A percentile compares a stretch with the other conserved stretches of the same genome.
These are phyloP conservation scores for Perca schrenkii DNA, from an alignment of 2,113 vertebrate species.

Conservation along the genomic window DNA sequence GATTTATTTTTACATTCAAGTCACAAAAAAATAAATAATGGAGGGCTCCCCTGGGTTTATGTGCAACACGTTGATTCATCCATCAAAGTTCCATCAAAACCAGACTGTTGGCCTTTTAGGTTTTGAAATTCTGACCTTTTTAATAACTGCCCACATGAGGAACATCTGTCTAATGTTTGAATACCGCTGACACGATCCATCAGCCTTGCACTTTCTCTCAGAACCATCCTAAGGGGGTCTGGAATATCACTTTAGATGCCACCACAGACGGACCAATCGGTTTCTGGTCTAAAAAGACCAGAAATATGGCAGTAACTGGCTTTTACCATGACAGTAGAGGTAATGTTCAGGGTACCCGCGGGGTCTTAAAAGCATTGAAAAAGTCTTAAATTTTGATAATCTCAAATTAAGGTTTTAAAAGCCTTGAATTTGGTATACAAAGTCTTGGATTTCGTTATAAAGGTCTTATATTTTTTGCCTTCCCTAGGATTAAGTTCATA, in stretches of 20 bases:
- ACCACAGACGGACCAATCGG: not conserved
- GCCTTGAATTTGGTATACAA: too few relatives aligned
- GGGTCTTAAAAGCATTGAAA: too few relatives aligned
- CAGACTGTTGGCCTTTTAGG: constrained; percentile 49
- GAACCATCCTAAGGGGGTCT: constrained; percentile 5
- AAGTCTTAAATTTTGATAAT: too few relatives aligned
- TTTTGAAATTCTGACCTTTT: constrained; percentile 63
- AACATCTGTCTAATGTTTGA: constrained; percentile 43
- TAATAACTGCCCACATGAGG: constrained; percentile 36
- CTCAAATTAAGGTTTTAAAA: too few relatives aligned
- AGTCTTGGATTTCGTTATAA: too few relatives aligned
- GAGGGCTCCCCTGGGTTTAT: constrained; percentile 7
- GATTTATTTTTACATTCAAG: constrained; percentile 11
- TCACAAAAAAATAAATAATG: constrained; percentile 24
- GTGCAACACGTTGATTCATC: constrained; percentile 29
- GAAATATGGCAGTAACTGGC: not conserved
- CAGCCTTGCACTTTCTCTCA: not conserved
- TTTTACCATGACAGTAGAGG: constrained; percentile 34
- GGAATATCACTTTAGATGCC: constrained; percentile 13
- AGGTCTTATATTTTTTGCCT: too few relatives aligned
- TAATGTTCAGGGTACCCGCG: too few relatives aligned
- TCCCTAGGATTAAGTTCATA: too few relatives aligned
- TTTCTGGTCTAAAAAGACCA: not conserved
- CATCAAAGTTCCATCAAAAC: constrained; percentile 28
- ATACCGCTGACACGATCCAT: constrained; percentile 31